Conservation (phyloP, 2,113 vertebrate species). For the Pterophyllum scalare region DNA sequence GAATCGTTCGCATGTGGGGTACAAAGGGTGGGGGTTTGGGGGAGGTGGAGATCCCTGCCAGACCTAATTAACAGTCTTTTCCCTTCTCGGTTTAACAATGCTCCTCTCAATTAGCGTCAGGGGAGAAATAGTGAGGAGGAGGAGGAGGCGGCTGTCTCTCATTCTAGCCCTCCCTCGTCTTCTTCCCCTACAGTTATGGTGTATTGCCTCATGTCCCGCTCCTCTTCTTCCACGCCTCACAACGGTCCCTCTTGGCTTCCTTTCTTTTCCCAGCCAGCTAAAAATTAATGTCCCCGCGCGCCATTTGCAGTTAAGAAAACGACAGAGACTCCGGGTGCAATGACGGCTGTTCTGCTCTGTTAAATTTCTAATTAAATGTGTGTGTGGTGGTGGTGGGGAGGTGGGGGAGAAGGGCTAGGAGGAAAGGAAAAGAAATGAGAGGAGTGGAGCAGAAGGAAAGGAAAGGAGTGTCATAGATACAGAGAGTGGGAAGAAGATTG, state of each 20-base stretch:
- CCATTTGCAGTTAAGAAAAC: conserved; percentile 84
- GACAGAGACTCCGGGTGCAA: conserved; percentile 78
- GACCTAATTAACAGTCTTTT: conserved; percentile 79
- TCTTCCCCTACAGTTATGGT: conserved; percentile 47
- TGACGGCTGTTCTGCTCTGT: conserved; percentile 82
- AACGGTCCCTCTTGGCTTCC: conserved; percentile 60
- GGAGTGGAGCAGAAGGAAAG: background rate
- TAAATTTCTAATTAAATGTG: conserved; percentile 85
- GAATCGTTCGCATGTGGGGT: conserved; percentile 45
- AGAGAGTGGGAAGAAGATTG: background rate
- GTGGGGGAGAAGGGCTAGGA: background rate
- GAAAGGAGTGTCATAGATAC: background rate
- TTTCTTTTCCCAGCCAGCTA: conserved; percentile 78
- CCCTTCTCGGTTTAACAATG: conserved; percentile 77
- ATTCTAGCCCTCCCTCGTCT: conserved; percentile 8
- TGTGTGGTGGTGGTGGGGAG: conserved; percentile 14
- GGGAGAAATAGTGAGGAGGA: conserved; percentile 44
- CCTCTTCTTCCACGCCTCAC: conserved; percentile 24
- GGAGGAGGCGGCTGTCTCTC: conserved; percentile 4
- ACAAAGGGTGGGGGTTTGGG: conserved; percentile 7
- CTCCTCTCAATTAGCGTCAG: conserved; percentile 76
- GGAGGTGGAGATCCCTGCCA: conserved; percentile 62
- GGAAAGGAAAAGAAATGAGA: background rate
- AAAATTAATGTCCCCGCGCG: conserved; percentile 83
- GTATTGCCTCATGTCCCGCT: conserved; percentile 31